phyloP scores from a whole-genome alignment of 1,140 invertebrate genomes.

The Achatina immaculata region DNA sequence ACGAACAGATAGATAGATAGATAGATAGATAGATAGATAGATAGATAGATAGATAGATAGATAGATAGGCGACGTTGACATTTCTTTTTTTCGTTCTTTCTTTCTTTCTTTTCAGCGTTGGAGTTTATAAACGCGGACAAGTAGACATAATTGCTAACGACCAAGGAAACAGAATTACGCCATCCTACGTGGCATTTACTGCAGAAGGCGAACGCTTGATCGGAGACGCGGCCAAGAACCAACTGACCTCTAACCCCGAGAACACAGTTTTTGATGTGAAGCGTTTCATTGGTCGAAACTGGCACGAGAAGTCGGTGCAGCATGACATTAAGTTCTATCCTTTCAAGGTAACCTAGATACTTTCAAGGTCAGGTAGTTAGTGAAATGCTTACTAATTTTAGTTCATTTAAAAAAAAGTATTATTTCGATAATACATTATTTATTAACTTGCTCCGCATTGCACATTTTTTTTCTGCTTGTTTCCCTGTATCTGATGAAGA shows the following conservation, averaged over 20 bases:
- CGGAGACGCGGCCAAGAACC: slow-evolving; percentile 98
- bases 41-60: too few species aligned
- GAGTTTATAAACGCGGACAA: slow-evolving; percentile 97
- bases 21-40: too few species aligned
- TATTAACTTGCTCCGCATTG: too few species aligned
- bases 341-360: slow-evolving; percentile 77
- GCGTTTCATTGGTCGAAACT: slow-evolving; percentile 94
- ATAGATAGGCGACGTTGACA: too few species aligned
- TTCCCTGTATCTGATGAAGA: too few species aligned
- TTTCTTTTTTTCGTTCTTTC: too few species aligned
- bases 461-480: too few species aligned
- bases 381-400: too few species aligned
- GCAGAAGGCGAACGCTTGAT: slow-evolving; percentile 94
- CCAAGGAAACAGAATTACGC: slow-evolving; percentile 98
- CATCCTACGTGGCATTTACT: slow-evolving; percentile 97
- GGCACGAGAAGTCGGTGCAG: slow-evolving; percentile 90
- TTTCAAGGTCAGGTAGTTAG: too few species aligned
- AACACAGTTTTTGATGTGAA: slow-evolving; percentile 98
- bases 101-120: slow-evolving; percentile 81
- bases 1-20: too few species aligned
- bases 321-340: slow-evolving; percentile 96
- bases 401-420: too few species aligned
- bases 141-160: slow-evolving; percentile 99
- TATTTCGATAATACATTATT: too few species aligned
- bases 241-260: slow-evolving; percentile 96